Percentiles rank a stretch among this genome's conserved stretches.
These are phyloP conservation scores for Netelia fuscicornis DNA, from an alignment of 2,888 invertebrate genomes.

Conservation along the genomic window DNA sequence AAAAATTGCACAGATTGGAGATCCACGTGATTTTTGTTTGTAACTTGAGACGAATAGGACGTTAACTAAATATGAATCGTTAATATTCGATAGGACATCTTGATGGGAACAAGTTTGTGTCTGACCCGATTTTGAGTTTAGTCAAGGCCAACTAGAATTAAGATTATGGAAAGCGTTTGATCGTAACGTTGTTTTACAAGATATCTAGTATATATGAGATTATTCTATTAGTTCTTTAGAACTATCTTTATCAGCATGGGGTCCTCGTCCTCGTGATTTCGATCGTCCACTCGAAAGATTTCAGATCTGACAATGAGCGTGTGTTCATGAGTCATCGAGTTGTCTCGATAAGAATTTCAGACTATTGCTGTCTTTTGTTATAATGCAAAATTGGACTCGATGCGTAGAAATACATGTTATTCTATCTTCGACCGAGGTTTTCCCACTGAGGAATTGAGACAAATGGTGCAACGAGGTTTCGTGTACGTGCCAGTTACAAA, in stretches of 20 bases:
- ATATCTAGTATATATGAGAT: background rate
- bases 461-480: background rate
- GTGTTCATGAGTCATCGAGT: background rate
- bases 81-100: background rate
- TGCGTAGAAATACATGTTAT: too few species aligned
- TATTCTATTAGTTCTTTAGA: background rate
- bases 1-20: too few species aligned
- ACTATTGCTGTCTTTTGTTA: too few species aligned
- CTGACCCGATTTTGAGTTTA: background rate
- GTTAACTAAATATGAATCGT: background rate
- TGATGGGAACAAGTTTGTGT: background rate
- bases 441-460: background rate
- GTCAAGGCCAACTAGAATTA: background rate
- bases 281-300: conserved; percentile 2
- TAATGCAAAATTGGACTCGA: too few species aligned
- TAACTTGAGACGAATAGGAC: background rate
- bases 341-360: background rate
- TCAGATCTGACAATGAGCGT: background rate
- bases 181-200: background rate
- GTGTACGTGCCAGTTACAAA: too few species aligned
- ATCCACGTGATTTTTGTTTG: too few species aligned
- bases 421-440: too few species aligned
- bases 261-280: background rate
- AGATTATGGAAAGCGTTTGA: background rate
- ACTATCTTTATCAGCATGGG: background rate